phyloP scores from a whole-genome alignment of 2,113 vertebrate genomes.

The Felis chaus region DNA sequence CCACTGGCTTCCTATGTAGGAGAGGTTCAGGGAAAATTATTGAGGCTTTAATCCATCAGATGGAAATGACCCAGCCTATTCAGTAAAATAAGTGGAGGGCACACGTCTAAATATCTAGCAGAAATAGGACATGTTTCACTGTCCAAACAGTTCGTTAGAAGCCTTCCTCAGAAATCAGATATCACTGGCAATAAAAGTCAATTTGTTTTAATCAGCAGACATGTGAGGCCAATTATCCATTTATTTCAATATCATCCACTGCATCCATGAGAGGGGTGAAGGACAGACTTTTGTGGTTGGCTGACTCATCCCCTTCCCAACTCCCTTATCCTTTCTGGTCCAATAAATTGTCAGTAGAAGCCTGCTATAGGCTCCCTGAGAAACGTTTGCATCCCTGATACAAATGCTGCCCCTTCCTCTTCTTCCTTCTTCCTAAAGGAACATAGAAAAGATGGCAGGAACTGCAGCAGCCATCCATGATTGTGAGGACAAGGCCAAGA shows the following conservation, averaged over 20 bases:
- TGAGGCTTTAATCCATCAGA: background rate
- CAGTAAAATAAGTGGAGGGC: slow-evolving; percentile 60
- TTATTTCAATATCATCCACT: slow-evolving; percentile 31
- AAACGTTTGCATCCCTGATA: background rate
- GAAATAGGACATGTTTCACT: background rate
- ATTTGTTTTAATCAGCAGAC: slow-evolving; percentile 77
- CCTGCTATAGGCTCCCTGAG: background rate
- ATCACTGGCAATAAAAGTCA: slow-evolving; percentile 55
- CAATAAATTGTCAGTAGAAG: background rate
- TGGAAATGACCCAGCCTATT: slow-evolving; percentile 54
- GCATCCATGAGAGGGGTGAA: background rate
- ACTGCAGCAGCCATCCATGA: background rate
- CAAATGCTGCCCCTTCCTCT: background rate
- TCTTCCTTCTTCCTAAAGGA: background rate
- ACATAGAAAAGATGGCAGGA: background rate
- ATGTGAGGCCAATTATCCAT: slow-evolving; percentile 9
- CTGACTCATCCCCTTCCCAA: background rate
- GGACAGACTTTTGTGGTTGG: background rate
- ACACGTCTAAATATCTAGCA: slow-evolving; percentile 35
- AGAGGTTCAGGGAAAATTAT: background rate
- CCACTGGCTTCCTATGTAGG: background rate
- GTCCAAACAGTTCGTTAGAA: slow-evolving; percentile 66
- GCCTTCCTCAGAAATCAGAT: slow-evolving; percentile 67
- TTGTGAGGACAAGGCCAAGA: background rate
- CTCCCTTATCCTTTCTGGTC: background rate